Conservation (phyloP, 2,113 vertebrate genomes). For the Thamnophis sirtalis region DNA sequence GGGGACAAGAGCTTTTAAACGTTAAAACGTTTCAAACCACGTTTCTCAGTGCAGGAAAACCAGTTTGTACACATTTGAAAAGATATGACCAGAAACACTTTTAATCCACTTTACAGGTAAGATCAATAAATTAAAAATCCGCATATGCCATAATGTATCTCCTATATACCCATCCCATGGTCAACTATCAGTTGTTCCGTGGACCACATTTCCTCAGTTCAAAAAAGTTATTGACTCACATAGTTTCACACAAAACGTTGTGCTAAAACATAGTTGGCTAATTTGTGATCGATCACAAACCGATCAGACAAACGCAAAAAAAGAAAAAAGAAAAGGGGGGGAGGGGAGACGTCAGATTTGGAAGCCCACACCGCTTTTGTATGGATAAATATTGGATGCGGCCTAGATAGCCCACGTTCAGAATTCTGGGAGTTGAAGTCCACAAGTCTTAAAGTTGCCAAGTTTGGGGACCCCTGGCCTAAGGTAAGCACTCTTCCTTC, state of each 20-base stretch:
- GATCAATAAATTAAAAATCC: background rate
- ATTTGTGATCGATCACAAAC: background rate
- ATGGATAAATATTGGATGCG: background rate
- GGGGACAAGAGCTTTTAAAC: background rate
- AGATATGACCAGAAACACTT: background rate
- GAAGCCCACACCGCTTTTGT: background rate
- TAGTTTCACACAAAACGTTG: background rate
- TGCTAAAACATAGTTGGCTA: background rate
- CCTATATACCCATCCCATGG: background rate
- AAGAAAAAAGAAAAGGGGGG: no score
- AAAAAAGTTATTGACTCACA: background rate
- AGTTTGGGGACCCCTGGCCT: no score
- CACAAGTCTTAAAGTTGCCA: no score
- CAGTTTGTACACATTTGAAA: background rate
- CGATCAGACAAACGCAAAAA: background rate
- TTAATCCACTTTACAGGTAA: background rate
- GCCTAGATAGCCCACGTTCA: background rate
- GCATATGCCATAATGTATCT: background rate
- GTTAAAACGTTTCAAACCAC: background rate
- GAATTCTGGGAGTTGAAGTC: no score
- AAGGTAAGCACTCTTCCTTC: background rate
- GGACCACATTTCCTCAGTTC: background rate
- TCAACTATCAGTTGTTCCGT: background rate
- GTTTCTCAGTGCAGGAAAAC: background rate
- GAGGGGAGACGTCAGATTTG: background rate